phyloP scores from a whole-genome alignment of 2,797 vertebrate genomes.

The Manis pentadactyla region DNA sequence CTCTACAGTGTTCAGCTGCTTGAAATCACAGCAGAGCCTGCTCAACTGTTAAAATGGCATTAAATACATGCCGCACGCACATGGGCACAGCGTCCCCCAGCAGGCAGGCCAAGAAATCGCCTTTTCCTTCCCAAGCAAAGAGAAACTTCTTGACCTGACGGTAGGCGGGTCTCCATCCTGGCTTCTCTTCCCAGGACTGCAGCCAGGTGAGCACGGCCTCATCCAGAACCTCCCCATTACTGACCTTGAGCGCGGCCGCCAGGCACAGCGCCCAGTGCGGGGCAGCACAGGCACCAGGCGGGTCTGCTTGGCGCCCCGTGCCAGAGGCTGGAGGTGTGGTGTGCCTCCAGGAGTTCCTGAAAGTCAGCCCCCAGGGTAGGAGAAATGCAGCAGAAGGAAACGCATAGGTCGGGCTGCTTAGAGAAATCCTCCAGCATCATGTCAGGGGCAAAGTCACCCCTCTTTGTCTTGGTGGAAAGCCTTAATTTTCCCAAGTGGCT shows the following conservation, averaged over 20 bases:
- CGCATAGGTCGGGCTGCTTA: background rate
- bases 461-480: background rate
- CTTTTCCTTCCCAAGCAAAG: background rate
- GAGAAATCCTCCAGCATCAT: background rate
- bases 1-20: background rate
- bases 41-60: slow-evolving; percentile 1
- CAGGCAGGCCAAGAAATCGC: background rate
- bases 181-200: background rate
- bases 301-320: rapidly evolving
- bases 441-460: background rate
- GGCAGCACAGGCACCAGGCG: too few relatives aligned
- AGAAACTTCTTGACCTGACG: background rate
- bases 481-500: background rate
- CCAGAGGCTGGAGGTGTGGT: too few relatives aligned
- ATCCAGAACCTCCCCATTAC: background rate
- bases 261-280: background rate
- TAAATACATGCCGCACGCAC: background rate
- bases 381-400: background rate
- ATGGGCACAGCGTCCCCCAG: background rate
- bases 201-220: background rate
- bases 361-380: background rate
- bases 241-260: background rate
- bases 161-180: background rate
- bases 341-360: background rate
- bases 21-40: background rate